A percentile compares a stretch with the other conserved stretches of the same genome.
phyloP scores from a whole-genome alignment of 2,797 vertebrate genomes.

The Hydrocynus forskahlii region DNA sequence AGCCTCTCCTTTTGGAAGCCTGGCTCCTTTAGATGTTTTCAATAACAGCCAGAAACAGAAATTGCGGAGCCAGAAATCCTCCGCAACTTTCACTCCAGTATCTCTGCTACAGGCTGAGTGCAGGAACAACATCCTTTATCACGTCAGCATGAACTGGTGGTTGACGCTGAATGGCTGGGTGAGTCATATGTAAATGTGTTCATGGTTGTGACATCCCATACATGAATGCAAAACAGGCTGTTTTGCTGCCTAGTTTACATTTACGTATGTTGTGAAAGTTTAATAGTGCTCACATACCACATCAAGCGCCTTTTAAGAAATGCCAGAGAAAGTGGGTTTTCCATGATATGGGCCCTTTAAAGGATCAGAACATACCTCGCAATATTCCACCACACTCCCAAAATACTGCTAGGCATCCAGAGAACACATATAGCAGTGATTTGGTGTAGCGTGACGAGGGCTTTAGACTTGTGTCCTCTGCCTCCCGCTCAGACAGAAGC shows the following conservation, averaged over 20 bases:
- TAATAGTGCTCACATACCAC: neutral
- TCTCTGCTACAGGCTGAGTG: neutral
- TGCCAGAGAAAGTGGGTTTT: neutral
- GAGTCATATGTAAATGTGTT: neutral
- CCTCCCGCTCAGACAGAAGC: constrained; percentile 50
- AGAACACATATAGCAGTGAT: neutral
- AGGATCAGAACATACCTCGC: neutral
- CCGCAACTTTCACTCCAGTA: no score
- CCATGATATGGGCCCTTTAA: neutral
- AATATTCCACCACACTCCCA: neutral
- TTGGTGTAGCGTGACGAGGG: constrained; percentile 6
- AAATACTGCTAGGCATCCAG: neutral
- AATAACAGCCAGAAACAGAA: neutral
- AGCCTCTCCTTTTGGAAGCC: no score
- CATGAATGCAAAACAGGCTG: neutral
- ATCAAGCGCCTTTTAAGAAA: neutral
- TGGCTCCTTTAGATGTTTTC: no score
- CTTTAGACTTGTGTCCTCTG: constrained; percentile 30
- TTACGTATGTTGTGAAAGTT: neutral
- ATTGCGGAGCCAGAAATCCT: neutral
- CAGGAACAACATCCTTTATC: neutral
- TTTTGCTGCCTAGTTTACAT: neutral
- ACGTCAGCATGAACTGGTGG: no score
- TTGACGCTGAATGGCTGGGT: neutral
- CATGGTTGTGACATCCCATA: neutral